These are phyloP conservation scores for Labeo catla DNA, from an alignment of 2,113 vertebrate species.

Conservation along the genomic window DNA sequence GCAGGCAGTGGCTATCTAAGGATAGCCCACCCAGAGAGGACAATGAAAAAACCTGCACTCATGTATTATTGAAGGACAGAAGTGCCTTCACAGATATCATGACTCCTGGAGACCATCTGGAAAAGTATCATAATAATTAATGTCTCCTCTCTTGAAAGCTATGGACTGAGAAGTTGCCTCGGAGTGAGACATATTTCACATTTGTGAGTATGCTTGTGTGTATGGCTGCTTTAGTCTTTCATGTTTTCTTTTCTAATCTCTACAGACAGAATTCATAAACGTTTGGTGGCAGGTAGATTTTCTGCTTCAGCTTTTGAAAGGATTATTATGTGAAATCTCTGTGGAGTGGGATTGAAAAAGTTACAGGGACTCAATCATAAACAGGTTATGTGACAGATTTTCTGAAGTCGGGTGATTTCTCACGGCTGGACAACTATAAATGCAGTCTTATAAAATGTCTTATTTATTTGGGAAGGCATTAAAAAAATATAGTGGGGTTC, in stretches of 20 bases:
- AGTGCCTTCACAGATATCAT: conserved; percentile 42
- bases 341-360: neutral
- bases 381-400: conserved; percentile 16
- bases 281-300: neutral
- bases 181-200: conserved; percentile 8
- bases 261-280: neutral
- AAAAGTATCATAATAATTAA: conserved; percentile 31
- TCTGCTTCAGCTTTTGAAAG: conserved; percentile 64
- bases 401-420: neutral
- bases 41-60: conserved; percentile 14
- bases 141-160: conserved; percentile 15
- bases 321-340: conserved; percentile 24
- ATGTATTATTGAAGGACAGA: conserved; percentile 29
- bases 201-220: conserved; percentile 41
- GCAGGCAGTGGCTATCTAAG: conserved; percentile 17
- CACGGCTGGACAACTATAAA: neutral
- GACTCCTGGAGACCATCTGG: conserved; percentile 40
- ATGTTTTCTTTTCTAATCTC: neutral
- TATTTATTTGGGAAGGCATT: neutral
- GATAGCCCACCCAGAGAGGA: neutral
- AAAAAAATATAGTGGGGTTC: neutral
- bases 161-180: conserved; percentile 27
- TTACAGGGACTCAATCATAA: neutral
- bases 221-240: neutral
- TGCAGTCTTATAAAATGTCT: neutral